A percentile compares a stretch with the other conserved stretches of the same genome.
Conservation (phyloP, 2,888 invertebrate genomes). For the Trissonchulus sp. region DNA sequence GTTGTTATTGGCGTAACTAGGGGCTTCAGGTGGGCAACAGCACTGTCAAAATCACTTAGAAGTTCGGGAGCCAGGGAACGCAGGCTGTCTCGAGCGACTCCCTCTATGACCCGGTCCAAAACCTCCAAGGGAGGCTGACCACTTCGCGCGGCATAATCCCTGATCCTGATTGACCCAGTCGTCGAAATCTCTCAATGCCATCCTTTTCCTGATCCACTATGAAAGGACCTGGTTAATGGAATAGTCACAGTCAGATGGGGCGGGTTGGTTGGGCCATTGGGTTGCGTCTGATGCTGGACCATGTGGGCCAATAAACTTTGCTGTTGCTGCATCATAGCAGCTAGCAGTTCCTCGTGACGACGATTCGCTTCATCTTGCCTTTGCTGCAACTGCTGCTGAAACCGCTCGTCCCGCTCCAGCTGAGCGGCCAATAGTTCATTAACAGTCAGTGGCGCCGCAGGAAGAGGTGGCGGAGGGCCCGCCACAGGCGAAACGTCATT, state of each 20-base stretch:
- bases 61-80: not conserved
- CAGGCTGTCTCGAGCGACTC: not conserved
- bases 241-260: not conserved
- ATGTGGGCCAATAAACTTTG: not conserved
- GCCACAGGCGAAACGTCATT: no score
- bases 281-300: not conserved
- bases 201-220: not conserved
- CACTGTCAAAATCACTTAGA: not conserved
- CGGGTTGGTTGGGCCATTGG: not conserved
- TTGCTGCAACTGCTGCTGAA: not conserved
- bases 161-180: not conserved
- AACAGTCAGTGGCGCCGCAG: not conserved
- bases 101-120: not conserved
- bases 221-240: not conserved
- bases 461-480: not conserved
- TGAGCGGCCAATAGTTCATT: not conserved
- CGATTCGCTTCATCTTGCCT: not conserved
- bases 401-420: not conserved
- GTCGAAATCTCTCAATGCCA: not conserved
- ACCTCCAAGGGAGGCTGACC: not conserved
- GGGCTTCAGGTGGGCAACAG: not conserved
- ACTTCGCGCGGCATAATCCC: not conserved
- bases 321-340: not conserved
- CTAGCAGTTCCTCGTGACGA: not conserved
- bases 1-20: not conserved